Evolutionary conservation across 2,113 vertebrate genomes (phyloP), one percentile per base, ranked within the genome.

Genomic region (Lipotes vexillifer): DNA sequence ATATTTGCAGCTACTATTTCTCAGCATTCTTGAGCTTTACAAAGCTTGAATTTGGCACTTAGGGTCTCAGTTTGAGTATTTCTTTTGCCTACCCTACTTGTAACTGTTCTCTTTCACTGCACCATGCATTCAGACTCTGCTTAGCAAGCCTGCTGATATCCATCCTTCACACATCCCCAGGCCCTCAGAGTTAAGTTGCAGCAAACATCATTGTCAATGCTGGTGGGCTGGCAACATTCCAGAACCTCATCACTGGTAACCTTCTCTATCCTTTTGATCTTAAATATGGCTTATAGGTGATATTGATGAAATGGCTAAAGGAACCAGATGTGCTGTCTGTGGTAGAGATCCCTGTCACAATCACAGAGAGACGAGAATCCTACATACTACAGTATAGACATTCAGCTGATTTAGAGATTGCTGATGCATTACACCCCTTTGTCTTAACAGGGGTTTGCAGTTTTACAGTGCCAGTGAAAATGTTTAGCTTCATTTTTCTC

Each of bases 181-280:
- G 55, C 29, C 77, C 71, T 86, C 46, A 52, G 29, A 95, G 57
- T n/a, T 49, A 57, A 69, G 61, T 6, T 20, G 6, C 46, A 82
- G 77, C 71, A 69, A 93, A 63, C 21, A 93, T 52, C 66, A 36
- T 0, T 36, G 11, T 84, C 92, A 55, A 36, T 90, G 96, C 57
- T 96, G 96, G 93, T 93, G 92, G 78, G 66, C 89, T 97, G 97
- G 92, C 71, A 27, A 36, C 2, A 66, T 33, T 96, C 97, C 92
- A 97, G 72, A 88, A 52, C 49, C 38, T 93, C 87, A 82, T 88
- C 74, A 72, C 14, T 94, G 74, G 91, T 72, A 97, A 89, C 52
- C 52, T 90, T 78, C 10, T 95, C 59, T 78, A 85, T 90, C 33
- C 71, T 91, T 97, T 84, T 94, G 68, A 96, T 94, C 66, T 93